phyloP scores from a whole-genome alignment of 2,113 vertebrate species.

The Labeo rohita region DNA sequence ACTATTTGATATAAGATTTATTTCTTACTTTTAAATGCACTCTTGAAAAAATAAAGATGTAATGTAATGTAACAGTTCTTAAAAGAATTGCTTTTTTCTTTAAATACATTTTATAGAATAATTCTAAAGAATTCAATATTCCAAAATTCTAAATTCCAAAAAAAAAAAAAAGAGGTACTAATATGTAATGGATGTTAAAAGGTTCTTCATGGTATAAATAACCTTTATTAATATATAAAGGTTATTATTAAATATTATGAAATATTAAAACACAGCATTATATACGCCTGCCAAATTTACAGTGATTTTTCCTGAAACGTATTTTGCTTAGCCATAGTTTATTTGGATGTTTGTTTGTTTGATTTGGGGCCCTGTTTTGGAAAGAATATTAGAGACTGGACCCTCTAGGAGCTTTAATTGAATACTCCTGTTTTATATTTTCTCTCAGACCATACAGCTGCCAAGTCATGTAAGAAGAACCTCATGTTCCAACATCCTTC shows the following conservation, averaged over 20 bases:
- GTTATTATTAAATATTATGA: too few relatives aligned
- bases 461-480: conserved; percentile 31
- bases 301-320: background rate
- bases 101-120: too few relatives aligned
- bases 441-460: background rate
- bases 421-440: conserved; percentile 12
- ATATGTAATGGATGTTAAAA: background rate
- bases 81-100: too few relatives aligned
- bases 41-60: too few relatives aligned
- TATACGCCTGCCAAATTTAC: background rate
- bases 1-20: too few relatives aligned
- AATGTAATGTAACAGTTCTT: too few relatives aligned
- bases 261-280: too few relatives aligned
- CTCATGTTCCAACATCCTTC: conserved; percentile 15
- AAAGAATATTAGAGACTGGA: background rate
- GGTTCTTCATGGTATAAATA: background rate
- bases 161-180: background rate
- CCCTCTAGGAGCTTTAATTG: conserved; percentile 5
- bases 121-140: too few relatives aligned
- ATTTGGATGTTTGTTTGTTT: background rate
- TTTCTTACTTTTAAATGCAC: too few relatives aligned
- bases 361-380: background rate
- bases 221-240: background rate
- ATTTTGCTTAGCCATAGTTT: background rate
- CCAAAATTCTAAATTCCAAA: background rate